Evolutionary conservation across 2,888 invertebrate species (phyloP), one percentile per base, ranked within the genome.

Genomic region (Rhorus exstirpatorius): DNA sequence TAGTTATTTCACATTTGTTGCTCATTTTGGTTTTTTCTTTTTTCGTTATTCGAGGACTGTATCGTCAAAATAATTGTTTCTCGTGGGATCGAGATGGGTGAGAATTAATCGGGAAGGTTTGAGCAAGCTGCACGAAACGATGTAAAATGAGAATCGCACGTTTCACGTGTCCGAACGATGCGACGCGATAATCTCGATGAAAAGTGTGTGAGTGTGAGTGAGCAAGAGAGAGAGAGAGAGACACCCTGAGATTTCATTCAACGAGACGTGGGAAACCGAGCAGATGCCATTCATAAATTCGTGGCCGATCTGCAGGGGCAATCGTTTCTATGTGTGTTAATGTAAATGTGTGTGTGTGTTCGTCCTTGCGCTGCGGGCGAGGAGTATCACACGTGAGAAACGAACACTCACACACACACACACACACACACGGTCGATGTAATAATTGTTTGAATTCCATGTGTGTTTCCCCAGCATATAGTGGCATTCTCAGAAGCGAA

Each of bases 131-230:
- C 6, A 35, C 67, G 63, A 65, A 79, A 21, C 58, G 79, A 67
- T 80, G 72, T 83, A 85, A 85, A 85, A 84, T 75, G 83, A 75
- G 86, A 86, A 86, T 87, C 85, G 85, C 84, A 85, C 77, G 87
- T 85, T 88, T 84, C 85, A 85, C 85, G 84, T 79, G 86, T 83
- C 8, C 80, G 84, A 84, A 86, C 87, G 85, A 87, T 85, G 84
- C 79, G 83, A 83, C 80, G 83, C 87, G 87, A 86, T 87, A 85
- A 88, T 87, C 87, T 83, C 79, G 84, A 79, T 86, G 85, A 58
- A 77, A 68, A 61, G 31, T 49, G 77, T 70, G 70, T 49, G 55
- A 14, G 24, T 53, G 44, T 44, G 49, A 44, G 46, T 70, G 60
- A 55, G 49, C 68, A 24, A 68, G 70, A 49, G 70, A 71, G 63